These are phyloP conservation scores for Puntigrus tetrazona DNA, from an alignment of 2,113 vertebrate genomes.

Conservation along the genomic window DNA sequence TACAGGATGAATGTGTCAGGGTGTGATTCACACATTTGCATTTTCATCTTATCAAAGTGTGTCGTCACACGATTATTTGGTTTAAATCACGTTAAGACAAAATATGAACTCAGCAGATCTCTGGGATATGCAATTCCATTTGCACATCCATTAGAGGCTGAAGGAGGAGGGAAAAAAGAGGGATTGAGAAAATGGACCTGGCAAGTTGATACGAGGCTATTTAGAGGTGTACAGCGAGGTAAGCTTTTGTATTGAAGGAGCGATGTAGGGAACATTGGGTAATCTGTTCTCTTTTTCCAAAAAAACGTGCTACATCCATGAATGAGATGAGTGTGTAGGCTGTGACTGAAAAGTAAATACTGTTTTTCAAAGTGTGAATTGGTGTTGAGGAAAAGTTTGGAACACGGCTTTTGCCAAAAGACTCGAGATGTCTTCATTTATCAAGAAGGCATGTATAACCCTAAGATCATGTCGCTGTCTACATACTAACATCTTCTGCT, in stretches of 20 bases:
- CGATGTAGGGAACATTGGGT: not conserved
- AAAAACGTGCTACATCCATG: not conserved
- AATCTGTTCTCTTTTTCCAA: not conserved
- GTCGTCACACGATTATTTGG: constrained; percentile 32
- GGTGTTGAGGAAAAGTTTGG: not conserved
- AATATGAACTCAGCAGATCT: constrained; percentile 41
- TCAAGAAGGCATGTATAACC: not conserved
- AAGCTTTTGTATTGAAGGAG: not conserved
- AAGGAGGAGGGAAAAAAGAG: not conserved
- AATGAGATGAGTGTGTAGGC: not conserved
- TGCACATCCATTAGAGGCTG: constrained; percentile 26
- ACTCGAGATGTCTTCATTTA: not conserved
- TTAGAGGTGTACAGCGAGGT: not conserved
- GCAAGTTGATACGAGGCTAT: constrained; percentile 20
- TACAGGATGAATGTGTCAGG: constrained; percentile 14
- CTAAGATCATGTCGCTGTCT: not conserved
- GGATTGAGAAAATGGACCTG: not conserved
- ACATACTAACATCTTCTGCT: not conserved
- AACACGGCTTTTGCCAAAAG: not conserved
- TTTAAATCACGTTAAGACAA: constrained; percentile 34
- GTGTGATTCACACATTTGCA: constrained; percentile 28
- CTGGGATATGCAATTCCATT: constrained; percentile 33
- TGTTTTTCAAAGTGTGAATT: not conserved
- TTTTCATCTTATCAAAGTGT: constrained; percentile 43
- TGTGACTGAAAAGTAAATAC: not conserved